Conservation (phyloP, 2,888 invertebrate genomes). For the Coelinius sp. region DNA sequence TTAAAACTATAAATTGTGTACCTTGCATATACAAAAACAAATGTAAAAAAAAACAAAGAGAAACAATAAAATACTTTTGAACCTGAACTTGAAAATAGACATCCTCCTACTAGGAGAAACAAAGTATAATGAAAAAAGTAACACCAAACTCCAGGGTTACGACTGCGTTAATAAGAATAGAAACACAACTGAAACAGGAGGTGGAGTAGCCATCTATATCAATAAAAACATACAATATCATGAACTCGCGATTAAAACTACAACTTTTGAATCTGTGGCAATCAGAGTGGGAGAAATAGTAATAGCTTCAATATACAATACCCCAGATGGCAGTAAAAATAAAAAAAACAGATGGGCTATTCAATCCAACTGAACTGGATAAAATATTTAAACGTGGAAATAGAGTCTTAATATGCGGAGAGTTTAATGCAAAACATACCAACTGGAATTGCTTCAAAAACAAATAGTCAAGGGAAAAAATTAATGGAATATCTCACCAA, state of each 20-base stretch:
- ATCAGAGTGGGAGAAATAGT: not conserved
- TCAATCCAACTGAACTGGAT: not conserved
- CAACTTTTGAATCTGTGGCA: not conserved
- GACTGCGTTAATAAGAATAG: constrained; percentile 46
- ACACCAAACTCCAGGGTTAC: constrained; percentile 46
- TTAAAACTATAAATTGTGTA: too few species aligned
- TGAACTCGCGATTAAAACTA: not conserved
- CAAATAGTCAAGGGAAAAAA: not conserved
- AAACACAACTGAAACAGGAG: not conserved
- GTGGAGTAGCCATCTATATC: not conserved
- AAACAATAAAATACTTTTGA: too few species aligned
- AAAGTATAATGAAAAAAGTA: constrained; percentile 37
- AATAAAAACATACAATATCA: not conserved
- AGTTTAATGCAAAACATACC: not conserved
- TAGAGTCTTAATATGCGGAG: not conserved
- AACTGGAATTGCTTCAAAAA: not conserved
- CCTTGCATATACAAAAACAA: too few species aligned
- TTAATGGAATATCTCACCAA: not conserved
- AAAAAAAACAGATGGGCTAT: not conserved
- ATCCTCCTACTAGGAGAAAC: constrained; percentile 43
- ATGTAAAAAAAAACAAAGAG: too few species aligned
- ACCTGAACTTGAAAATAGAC: too few species aligned
- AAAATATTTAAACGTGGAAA: not conserved
- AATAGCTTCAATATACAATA: not conserved
- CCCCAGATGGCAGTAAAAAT: not conserved